Conservation (phyloP, 2,113 vertebrate species). For the Sinocyclocheilus rhinocerous region DNA sequence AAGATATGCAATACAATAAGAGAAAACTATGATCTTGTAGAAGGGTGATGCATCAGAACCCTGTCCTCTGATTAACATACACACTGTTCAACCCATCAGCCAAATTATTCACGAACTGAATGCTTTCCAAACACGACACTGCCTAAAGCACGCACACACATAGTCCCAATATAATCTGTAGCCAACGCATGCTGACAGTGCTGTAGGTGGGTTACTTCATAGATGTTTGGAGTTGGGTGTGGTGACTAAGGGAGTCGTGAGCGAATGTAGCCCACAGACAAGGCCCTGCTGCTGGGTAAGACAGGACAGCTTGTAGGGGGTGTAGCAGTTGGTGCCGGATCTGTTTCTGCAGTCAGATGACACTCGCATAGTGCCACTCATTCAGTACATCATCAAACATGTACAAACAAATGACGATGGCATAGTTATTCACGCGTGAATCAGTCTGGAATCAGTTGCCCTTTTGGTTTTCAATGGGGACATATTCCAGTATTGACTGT, state of each 20-base stretch:
- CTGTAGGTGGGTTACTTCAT: constrained; percentile 48
- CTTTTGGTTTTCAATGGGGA: neutral
- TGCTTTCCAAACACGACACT: constrained; percentile 23
- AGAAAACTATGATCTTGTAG: neutral
- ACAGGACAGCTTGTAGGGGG: constrained; percentile 44
- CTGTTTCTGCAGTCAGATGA: neutral
- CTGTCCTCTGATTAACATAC: constrained; percentile 19
- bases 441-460: neutral
- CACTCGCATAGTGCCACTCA: constrained; percentile 23
- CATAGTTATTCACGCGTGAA: neutral
- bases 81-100: constrained; percentile 5
- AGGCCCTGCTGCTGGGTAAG: constrained; percentile 21
- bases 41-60: constrained; percentile 21
- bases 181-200: constrained; percentile 35
- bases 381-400: constrained; percentile 18
- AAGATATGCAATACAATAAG: neutral
- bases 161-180: neutral
- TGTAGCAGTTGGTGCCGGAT: constrained; percentile 49
- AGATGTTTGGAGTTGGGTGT: constrained; percentile 35
- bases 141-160: neutral
- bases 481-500: too few species aligned
- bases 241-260: constrained; percentile 57
- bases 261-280: constrained; percentile 34
- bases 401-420: constrained; percentile 20
- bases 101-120: constrained; percentile 44